Percentiles rank a stretch among this genome's conserved stretches.
Conservation (phyloP, 2,888 invertebrate genomes). For the Drosophila kokeensis region DNA sequence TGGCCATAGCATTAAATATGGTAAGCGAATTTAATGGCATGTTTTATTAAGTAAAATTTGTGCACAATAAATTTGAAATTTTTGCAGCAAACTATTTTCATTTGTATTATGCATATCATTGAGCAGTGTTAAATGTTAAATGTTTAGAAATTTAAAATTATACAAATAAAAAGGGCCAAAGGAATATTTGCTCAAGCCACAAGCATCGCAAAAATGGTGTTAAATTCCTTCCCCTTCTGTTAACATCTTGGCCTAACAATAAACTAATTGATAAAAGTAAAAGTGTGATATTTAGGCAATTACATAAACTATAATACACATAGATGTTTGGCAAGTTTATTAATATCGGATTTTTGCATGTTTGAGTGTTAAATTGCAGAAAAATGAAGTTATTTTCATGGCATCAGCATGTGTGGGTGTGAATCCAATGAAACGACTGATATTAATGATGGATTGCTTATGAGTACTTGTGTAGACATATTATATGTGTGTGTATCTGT, state of each 20-base stretch:
- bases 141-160: not conserved
- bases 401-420: not conserved
- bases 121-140: not conserved
- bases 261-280: slow-evolving; percentile 45
- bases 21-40: slow-evolving; percentile 5
- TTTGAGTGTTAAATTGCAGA: slow-evolving; percentile 2
- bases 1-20: slow-evolving; percentile 7
- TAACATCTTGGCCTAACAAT: slow-evolving; percentile 24
- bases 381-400: slow-evolving; percentile 23
- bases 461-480: not conserved
- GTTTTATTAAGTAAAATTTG: not conserved
- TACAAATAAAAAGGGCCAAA: not conserved
- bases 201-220: not conserved
- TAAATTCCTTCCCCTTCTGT: not conserved
- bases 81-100: not conserved
- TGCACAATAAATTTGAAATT: not conserved
- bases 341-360: no score
- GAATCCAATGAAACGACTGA: slow-evolving; percentile 27
- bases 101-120: not conserved
- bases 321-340: not conserved
- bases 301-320: slow-evolving; percentile 12
- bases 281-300: slow-evolving; percentile 45
- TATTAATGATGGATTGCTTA: slow-evolving; percentile 15
- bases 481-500: not conserved
- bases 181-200: no score